Conservation (phyloP, 1,140 invertebrate species). For the Chelonus insularis region DNA sequence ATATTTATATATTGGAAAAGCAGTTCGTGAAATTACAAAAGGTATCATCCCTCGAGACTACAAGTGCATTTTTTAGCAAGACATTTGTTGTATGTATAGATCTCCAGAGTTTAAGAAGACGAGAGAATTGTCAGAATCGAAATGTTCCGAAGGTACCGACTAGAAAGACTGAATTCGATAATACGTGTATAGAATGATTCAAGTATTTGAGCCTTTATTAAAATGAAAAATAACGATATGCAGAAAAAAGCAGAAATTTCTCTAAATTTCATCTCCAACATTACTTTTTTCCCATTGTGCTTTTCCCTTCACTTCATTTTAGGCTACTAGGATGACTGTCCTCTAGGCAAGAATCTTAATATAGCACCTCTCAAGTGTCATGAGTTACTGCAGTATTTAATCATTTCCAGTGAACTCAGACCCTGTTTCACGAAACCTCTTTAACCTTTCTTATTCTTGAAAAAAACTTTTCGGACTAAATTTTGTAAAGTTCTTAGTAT, state of each 20-base stretch:
- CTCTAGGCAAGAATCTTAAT: conserved; percentile 45
- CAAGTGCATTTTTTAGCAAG: conserved; percentile 44
- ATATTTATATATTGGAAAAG: conserved; percentile 11
- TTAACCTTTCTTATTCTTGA: conserved; percentile 8
- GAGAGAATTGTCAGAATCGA: neutral
- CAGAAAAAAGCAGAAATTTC: neutral
- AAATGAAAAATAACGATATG: neutral
- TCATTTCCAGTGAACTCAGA: conserved; percentile 50
- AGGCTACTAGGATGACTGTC: no score
- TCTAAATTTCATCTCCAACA: neutral
- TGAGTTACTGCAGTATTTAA: conserved; percentile 53
- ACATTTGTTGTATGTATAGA: neutral
- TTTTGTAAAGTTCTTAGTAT: no score
- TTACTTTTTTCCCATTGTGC: neutral
- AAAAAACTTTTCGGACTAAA: no score
- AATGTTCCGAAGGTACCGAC: neutral
- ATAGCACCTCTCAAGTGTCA: conserved; percentile 43
- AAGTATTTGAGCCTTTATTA: conserved; percentile 14
- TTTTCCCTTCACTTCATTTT: conserved; percentile 10
- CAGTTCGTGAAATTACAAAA: no score
- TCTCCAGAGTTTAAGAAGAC: neutral
- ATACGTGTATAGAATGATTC: conserved; percentile 21
- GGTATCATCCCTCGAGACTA: conserved; percentile 6
- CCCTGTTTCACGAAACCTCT: conserved; percentile 19
- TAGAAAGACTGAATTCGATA: neutral